Conservation (phyloP, 2,888 invertebrate genomes). For the Pantelozetes paolii region DNA sequence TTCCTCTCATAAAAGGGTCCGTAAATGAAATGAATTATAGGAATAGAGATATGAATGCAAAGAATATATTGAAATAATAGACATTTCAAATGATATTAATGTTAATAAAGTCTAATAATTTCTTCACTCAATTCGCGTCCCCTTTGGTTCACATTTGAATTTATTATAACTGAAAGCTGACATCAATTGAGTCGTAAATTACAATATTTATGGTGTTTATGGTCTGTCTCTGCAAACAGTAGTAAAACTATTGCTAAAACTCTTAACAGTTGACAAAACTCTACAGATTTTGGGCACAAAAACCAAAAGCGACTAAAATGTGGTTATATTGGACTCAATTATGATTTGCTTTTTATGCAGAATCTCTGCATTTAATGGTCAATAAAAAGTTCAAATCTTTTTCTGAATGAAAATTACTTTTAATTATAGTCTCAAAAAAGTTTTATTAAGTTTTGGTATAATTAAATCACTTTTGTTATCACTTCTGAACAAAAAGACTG, state of each 20-base stretch:
- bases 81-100: not conserved
- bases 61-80: not conserved
- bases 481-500: not conserved
- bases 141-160: conserved; percentile 28
- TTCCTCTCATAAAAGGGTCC: conserved; percentile 25
- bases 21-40: conserved; percentile 20
- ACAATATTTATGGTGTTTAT: conserved; percentile 22
- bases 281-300: not conserved
- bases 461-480: conserved; percentile 2
- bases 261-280: not conserved
- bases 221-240: conserved; percentile 21
- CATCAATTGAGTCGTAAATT: conserved; percentile 34
- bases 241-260: conserved; percentile 11
- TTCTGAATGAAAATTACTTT: conserved; percentile 19
- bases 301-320: not conserved
- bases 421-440: conserved; percentile 6
- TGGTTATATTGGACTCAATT: conserved; percentile 21
- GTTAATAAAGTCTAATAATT: too few species aligned
- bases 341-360: conserved; percentile 28
- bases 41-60: conserved; percentile 4
- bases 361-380: conserved; percentile 28
- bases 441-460: not conserved
- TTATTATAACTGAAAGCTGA: conserved; percentile 27
- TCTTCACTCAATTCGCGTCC: conserved; percentile 15
- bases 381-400: conserved; percentile 23